Evolutionary conservation across 1,140 invertebrate species (phyloP).

Genomic region (Aplysia californica): DNA sequence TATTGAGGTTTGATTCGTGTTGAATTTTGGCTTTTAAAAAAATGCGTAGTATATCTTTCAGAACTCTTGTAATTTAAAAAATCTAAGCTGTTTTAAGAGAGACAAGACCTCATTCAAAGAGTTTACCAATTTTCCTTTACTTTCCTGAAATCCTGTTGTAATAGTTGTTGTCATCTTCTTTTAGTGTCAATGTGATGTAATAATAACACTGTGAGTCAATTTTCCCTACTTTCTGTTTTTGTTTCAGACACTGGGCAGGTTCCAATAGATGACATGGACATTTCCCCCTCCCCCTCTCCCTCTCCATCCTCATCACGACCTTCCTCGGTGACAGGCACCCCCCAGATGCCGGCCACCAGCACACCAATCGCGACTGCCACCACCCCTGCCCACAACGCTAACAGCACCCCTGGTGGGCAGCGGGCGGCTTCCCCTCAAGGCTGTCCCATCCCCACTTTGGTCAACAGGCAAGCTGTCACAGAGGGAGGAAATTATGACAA

Average conservation of each 20-base stretch:
- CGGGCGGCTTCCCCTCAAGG: conserved; percentile 5
- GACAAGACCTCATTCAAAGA: too few relatives aligned
- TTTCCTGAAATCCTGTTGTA: too few relatives aligned
- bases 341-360: conserved; percentile 35
- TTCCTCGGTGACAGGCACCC: conserved; percentile 32
- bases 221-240: too few relatives aligned
- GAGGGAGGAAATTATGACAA: conserved; percentile 12
- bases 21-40: too few relatives aligned
- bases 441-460: conserved; percentile 22
- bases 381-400: background rate
- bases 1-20: too few relatives aligned
- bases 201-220: too few relatives aligned
- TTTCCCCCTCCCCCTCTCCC: conserved; percentile 76
- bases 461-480: conserved; percentile 15
- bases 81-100: too few relatives aligned
- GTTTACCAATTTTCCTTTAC: too few relatives aligned
- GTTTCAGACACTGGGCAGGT: conserved; percentile 24
- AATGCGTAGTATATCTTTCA: too few relatives aligned
- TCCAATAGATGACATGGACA: conserved; percentile 82
- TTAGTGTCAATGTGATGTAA: too few relatives aligned
- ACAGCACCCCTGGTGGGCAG: background rate
- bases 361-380: conserved; percentile 54
- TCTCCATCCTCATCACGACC: conserved; percentile 59
- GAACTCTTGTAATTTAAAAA: too few relatives aligned
- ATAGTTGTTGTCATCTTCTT: too few relatives aligned